Evolutionary conservation across 2,113 vertebrate species (phyloP).

Genomic region (Muntiacus muntjak): DNA sequence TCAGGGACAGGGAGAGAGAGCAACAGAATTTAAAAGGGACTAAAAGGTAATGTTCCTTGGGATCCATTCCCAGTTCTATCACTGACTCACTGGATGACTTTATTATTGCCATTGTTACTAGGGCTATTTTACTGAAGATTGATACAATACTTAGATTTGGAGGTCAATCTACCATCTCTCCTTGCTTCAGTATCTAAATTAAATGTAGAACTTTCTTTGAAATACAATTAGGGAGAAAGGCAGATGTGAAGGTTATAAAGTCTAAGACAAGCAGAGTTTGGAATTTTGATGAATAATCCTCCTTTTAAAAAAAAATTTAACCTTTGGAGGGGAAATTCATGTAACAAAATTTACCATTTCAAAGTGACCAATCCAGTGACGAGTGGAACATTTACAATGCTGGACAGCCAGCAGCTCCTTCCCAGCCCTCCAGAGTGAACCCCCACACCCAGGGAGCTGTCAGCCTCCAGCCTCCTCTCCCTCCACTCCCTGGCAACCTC

Average conservation of each 20-base stretch:
- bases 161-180: slow-evolving; percentile 20
- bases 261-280: background rate
- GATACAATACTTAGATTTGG: background rate
- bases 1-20: slow-evolving; percentile 35
- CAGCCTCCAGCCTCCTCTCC: no score
- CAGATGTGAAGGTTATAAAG: background rate
- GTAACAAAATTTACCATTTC: background rate
- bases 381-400: background rate
- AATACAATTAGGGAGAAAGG: slow-evolving; percentile 5
- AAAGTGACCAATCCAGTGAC: background rate
- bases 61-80: slow-evolving; percentile 50
- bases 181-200: slow-evolving; percentile 31
- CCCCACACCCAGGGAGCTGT: rapidly evolving
- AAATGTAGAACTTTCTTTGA: slow-evolving; percentile 31
- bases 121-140: slow-evolving; percentile 12
- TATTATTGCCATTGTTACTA: slow-evolving; percentile 28
- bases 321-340: background rate
- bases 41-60: slow-evolving; percentile 53
- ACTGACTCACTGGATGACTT: slow-evolving; percentile 46
- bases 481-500: background rate
- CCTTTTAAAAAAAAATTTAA: background rate
- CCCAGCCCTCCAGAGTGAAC: background rate
- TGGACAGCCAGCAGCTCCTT: background rate
- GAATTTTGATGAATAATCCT: background rate
- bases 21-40: slow-evolving; percentile 51